Percentiles rank a stretch among this genome's conserved stretches.
These are phyloP conservation scores for Pristionchus fissidentatus DNA, from an alignment of 2,888 invertebrate genomes.

Conservation along the genomic window DNA sequence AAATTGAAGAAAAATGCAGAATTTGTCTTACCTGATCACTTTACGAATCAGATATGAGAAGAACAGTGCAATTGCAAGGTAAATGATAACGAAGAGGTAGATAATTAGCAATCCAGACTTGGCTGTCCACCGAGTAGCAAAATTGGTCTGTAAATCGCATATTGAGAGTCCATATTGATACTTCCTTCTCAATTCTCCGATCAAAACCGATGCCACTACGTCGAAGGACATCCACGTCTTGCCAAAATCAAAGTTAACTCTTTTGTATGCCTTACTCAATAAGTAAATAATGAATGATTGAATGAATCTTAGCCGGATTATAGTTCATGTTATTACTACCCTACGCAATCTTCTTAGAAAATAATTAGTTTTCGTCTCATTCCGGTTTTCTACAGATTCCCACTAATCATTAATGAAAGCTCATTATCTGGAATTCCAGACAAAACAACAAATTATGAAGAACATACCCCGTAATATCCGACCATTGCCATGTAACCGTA, in stretches of 20 bases:
- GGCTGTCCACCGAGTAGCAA: neutral
- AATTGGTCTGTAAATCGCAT: neutral
- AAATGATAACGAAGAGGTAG: neutral
- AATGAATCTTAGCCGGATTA: no score
- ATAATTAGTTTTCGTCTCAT: no score
- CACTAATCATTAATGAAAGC: no score
- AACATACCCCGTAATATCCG: neutral
- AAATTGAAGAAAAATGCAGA: neutral
- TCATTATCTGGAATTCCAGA: no score
- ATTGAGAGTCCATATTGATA: no score
- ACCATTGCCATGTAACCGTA: slow-evolving; percentile 28
- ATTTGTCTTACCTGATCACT: neutral
- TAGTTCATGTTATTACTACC: no score
- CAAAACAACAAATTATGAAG: no score
- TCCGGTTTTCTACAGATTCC: no score
- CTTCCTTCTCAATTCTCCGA: neutral
- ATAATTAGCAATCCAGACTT: neutral
- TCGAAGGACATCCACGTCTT: neutral
- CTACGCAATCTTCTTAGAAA: no score
- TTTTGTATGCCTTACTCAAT: neutral
- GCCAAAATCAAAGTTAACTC: neutral
- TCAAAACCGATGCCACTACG: neutral
- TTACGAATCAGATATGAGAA: neutral
- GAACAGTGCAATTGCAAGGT: neutral
- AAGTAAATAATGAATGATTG: neutral